Conservation (phyloP, 2,797 vertebrate species). For the Sebastes nivosus region DNA sequence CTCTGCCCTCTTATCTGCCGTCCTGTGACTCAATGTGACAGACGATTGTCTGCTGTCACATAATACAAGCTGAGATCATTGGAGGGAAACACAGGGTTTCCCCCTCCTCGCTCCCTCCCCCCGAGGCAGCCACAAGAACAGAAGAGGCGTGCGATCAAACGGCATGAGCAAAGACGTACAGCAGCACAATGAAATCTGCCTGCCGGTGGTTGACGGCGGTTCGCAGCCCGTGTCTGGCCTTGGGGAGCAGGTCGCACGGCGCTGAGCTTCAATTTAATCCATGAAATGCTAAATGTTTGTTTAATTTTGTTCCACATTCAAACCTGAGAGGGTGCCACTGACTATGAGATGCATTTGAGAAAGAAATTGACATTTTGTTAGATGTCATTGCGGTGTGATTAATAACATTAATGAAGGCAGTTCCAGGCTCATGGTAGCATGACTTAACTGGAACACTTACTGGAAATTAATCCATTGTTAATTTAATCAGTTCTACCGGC, state of each 20-base stretch:
- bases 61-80: constrained; percentile 61
- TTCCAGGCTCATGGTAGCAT: neutral
- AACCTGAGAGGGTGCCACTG: neutral
- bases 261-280: neutral
- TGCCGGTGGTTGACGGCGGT: neutral
- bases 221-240: neutral
- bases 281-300: neutral
- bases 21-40: constrained; percentile 33
- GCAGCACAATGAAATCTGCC: neutral
- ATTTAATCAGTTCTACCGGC: constrained; percentile 7
- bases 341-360: neutral
- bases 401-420: neutral
- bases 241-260: neutral
- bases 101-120: neutral
- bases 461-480: neutral
- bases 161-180: constrained; percentile 6
- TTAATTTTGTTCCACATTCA: neutral
- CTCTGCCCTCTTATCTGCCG: constrained; percentile 13
- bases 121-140: constrained; percentile 35
- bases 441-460: neutral
- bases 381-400: neutral
- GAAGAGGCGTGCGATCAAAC: constrained; percentile 37
- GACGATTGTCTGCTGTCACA: constrained; percentile 46
- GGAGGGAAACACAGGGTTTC: constrained; percentile 11
- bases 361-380: neutral